phyloP scores from a whole-genome alignment of 2,888 invertebrate genomes.

The Apamea sordens region DNA sequence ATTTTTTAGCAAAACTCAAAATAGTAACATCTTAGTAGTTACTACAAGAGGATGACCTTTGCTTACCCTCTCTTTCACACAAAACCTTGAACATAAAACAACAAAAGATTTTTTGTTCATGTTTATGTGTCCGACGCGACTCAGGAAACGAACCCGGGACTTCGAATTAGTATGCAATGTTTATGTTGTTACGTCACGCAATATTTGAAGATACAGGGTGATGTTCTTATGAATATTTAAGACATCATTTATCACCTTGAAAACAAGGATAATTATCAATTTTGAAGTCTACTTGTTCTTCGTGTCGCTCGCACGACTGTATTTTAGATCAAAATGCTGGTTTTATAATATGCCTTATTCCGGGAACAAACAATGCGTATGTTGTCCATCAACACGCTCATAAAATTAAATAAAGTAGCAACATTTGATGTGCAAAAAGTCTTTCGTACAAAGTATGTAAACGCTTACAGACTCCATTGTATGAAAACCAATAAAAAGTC shows the following conservation, averaged over 20 bases:
- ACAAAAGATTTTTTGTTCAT: slow-evolving; percentile 59
- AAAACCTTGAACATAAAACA: slow-evolving; percentile 41
- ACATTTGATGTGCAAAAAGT: slow-evolving; percentile 2
- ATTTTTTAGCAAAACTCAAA: neutral
- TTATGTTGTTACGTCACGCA: slow-evolving; percentile 67
- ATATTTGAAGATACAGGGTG: slow-evolving; percentile 62
- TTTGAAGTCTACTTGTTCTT: no score
- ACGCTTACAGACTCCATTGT: no score
- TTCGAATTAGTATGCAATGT: slow-evolving; percentile 71
- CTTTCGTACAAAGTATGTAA: neutral
- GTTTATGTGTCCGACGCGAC: slow-evolving; percentile 60
- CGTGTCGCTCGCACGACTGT: no score
- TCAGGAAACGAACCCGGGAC: slow-evolving; percentile 66
- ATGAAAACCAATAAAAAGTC: neutral
- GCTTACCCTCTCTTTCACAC: neutral
- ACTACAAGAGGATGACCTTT: neutral
- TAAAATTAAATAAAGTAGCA: neutral
- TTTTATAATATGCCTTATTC: neutral
- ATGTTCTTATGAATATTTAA: slow-evolving; percentile 6
- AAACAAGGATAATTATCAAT: neutral
- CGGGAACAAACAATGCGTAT: neutral
- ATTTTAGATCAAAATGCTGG: neutral
- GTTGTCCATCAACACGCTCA: neutral
- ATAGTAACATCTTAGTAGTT: neutral
- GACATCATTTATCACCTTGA: neutral